Evolutionary conservation across 2,113 vertebrate species (phyloP), one percentile per base, ranked within the genome.

Genomic region (Brachyhypopomus gauderio): DNA sequence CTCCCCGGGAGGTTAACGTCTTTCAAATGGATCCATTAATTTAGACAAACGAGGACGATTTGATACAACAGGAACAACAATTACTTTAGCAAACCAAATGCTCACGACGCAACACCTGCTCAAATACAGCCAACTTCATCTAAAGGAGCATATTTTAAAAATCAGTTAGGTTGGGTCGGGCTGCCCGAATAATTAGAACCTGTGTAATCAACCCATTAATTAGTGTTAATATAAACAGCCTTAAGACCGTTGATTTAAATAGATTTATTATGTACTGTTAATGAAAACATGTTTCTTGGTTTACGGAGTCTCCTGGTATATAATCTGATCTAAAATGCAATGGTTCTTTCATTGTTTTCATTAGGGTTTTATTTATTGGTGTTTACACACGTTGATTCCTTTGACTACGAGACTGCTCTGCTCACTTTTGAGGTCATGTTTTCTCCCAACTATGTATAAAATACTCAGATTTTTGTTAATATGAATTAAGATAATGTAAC

Each of bases 21-120:
- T 58, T 83, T 85, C 27, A 82, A 93, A 92, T 89, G 93, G 89
- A 88, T 90, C 91, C 90, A 92, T 92, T 95, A 90, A 93, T 89
- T 91, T 90, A 84, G 84, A 87, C 91, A 92, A 94, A 94, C 89
- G 88, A 89, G 84, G 75, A 58, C 84, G 84, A 90, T 89, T 91
- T 90, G 84, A 86, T 77, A 82, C 79, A 87, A 82, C 79, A 87
- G 90, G 88, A 90, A 91, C 85, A 89, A 84, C 84, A 88, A 90
- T 89, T 91, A 89, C 55, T 83, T 72, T 19, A 45, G 82, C 79
- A 88, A 92, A 93, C 79, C 85, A 78, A 88, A 91, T 27, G 63
- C 83, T 36, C 5, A 9, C 0, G n/a, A 80, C 86, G 85, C 77
- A 22, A 80, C 88, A 86, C 77, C 81, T 87, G 81, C 78, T 80